Evolutionary conservation across 2,888 invertebrate species (phyloP), one percentile per base, ranked within the genome.

Genomic region (Acrocyrtus sp.): DNA sequence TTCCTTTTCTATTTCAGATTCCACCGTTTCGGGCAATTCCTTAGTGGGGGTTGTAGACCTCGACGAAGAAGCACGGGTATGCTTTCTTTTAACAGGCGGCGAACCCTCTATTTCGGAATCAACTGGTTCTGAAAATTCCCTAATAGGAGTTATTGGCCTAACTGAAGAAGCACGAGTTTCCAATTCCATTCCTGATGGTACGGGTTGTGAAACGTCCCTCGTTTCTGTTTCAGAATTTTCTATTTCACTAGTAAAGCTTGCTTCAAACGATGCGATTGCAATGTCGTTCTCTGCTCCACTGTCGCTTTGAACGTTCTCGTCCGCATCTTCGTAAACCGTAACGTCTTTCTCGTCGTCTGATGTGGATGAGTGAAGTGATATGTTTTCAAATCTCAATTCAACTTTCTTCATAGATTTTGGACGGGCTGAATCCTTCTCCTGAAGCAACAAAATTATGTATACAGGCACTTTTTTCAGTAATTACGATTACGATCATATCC

Each of bases 281-380:
- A 26, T 24, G 24, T 24, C 54, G 2, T 27, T 19, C 17, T 34
- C 34, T 54, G 5, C 54, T 24, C 34, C 34, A 51, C 10, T 27
- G 10, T n/a, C 21, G 34, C 5, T 22, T 56, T 17, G 2, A 27
- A 2, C 56, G 19, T 29, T 29, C 34, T 17, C 26, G 21, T 67
- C 56, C 3, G 66, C 72, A 22, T 72, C 72, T 41, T 72, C 72
- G 26, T 66, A 67, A 8, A 66, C 34, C 3, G 60, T 61, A 17
- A 1, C 27, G 29, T 67, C 47, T 24, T 54, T 66, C 12, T 54
- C 68, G 0, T 72, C 54, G 1, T 57, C 70, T 29, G 60, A 63
- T 10, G 57, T 43, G 1, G 57, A 47, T 6, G 53, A 53, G 3
- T 22, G 24, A 22, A 50, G 17, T 34, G 72, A 72, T 21, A 72